These are phyloP conservation scores for Panagrolaimus sp. DNA, from an alignment of 1,140 invertebrate genomes.

Conservation along the genomic window DNA sequence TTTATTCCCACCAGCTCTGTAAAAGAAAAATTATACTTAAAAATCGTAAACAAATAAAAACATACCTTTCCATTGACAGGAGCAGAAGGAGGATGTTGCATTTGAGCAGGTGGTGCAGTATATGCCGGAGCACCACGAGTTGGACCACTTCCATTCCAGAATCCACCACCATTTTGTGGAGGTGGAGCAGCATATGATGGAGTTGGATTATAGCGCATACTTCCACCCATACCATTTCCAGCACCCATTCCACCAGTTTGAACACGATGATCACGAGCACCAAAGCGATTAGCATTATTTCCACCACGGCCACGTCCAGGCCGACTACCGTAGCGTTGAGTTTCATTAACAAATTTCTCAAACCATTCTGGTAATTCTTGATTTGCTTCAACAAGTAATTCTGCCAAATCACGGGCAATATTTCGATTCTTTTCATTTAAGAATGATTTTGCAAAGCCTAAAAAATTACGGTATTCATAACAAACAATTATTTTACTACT, in stretches of 20 bases:
- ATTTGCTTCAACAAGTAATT: constrained; percentile 86
- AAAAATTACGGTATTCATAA: constrained; percentile 33
- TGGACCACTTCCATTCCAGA: neutral
- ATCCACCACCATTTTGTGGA: neutral
- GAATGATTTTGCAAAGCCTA: constrained; percentile 91
- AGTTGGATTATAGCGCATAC: neutral
- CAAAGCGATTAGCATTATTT: constrained; percentile 41
- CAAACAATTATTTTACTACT: neutral
- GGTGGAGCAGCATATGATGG: constrained; percentile 7
- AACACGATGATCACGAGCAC: constrained; percentile 54
- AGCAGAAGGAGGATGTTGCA: no score
- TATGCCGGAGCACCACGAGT: neutral
- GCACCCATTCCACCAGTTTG: constrained; percentile 24
- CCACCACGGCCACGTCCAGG: constrained; percentile 55
- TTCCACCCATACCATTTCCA: neutral
- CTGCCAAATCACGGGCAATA: constrained; percentile 84
- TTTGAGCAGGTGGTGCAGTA: neutral
- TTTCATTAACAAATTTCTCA: constrained; percentile 68
- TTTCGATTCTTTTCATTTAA: constrained; percentile 97
- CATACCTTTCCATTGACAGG: no score
- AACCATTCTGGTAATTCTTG: constrained; percentile 85
- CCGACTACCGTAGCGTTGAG: constrained; percentile 63
- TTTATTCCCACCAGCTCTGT: no score
- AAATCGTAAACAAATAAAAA: no score
- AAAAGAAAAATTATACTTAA: no score